Conservation (phyloP, 1,140 invertebrate species). For the Trachelipus rathkii region DNA sequence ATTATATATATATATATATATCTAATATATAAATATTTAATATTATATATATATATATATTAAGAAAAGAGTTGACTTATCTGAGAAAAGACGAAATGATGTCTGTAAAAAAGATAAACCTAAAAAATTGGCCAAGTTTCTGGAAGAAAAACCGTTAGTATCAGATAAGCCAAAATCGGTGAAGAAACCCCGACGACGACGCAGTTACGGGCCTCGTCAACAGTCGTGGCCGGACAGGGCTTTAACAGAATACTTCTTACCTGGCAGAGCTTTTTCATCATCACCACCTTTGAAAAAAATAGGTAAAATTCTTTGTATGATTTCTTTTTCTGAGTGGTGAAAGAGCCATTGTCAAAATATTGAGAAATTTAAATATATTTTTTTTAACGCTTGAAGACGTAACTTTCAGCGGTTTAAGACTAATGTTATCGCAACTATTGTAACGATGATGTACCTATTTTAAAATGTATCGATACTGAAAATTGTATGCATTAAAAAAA, state of each 20-base stretch:
- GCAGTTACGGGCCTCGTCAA: not conserved
- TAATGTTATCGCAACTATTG: too few species aligned
- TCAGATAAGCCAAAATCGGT: not conserved
- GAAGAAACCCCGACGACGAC: not conserved
- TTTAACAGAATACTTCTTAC: not conserved
- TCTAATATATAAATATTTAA: not conserved
- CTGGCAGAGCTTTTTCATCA: not conserved
- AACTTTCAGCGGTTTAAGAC: too few species aligned
- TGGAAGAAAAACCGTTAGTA: not conserved
- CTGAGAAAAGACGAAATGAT: not conserved
- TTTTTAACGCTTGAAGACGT: too few species aligned
- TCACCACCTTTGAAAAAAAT: too few species aligned
- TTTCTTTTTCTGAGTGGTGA: too few species aligned
- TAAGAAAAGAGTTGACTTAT: not conserved
- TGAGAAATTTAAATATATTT: too few species aligned
- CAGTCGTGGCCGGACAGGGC: not conserved
- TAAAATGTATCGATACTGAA: too few species aligned
- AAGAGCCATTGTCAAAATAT: too few species aligned
- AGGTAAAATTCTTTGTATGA: too few species aligned
- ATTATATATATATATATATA: conserved; percentile 15
- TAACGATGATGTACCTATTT: too few species aligned
- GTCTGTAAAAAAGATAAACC: not conserved
- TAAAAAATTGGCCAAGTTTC: not conserved
- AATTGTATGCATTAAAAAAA: too few species aligned
- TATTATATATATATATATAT: not conserved